Evolutionary conservation across 2,888 invertebrate species (phyloP).

Genomic region (Rhagophthalmus giganteus): DNA sequence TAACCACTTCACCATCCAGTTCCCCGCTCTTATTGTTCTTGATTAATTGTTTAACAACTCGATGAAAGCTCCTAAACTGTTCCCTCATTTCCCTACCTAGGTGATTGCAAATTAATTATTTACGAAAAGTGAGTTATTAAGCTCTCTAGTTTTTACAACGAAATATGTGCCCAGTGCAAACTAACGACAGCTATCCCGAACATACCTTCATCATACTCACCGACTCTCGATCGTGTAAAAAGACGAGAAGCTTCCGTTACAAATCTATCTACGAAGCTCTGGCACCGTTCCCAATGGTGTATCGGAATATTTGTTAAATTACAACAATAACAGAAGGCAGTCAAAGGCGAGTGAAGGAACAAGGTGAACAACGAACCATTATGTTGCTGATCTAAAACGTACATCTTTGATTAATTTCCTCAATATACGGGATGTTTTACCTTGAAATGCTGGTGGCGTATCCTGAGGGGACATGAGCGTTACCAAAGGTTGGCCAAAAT

Average conservation of each 20-base stretch:
- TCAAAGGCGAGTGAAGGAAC: slow-evolving; percentile 92
- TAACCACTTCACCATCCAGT: too few species aligned
- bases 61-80: neutral
- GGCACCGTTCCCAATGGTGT: slow-evolving; percentile 88
- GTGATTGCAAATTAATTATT: neutral
- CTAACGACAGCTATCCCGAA: slow-evolving; percentile 32
- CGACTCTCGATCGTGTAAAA: slow-evolving; percentile 79
- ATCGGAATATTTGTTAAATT: slow-evolving; percentile 84
- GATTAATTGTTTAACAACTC: neutral
- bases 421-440: slow-evolving; percentile 59
- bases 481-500: slow-evolving; percentile 92
- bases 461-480: slow-evolving; percentile 93
- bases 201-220: slow-evolving; percentile 60
- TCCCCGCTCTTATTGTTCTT: neutral
- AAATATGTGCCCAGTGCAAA: slow-evolving; percentile 8
- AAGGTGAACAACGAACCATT: slow-evolving; percentile 93
- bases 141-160: neutral
- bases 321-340: slow-evolving; percentile 89
- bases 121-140: neutral
- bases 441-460: slow-evolving; percentile 80
- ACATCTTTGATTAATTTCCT: too few species aligned
- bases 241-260: slow-evolving; percentile 85
- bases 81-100: neutral
- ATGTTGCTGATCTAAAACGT: slow-evolving; percentile 69
- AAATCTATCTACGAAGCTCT: slow-evolving; percentile 84